phyloP scores from a whole-genome alignment of 2,113 vertebrate species.

The Barnardius zonarius region DNA sequence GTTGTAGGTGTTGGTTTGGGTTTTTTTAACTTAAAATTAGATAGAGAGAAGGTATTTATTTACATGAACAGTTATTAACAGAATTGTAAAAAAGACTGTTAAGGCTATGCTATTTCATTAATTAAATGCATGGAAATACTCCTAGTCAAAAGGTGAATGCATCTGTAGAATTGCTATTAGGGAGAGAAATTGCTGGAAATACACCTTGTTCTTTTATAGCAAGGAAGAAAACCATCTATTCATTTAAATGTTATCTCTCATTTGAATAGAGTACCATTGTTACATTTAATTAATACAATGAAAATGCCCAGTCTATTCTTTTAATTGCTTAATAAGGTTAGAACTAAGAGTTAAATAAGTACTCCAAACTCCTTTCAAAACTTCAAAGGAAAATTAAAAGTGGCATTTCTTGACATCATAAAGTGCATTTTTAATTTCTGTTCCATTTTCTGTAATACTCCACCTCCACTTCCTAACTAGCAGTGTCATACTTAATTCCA shows the following conservation, averaged over 20 bases:
- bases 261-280: neutral
- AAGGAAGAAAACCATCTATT: neutral
- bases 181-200: neutral
- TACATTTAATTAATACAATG: neutral
- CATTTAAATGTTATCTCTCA: neutral
- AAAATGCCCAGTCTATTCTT: neutral
- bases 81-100: neutral
- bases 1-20: fast-evolving
- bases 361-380: neutral
- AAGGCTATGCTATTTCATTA: neutral
- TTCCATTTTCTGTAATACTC: neutral
- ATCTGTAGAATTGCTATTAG: neutral
- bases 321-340: neutral
- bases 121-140: neutral
- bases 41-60: neutral
- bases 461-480: neutral
- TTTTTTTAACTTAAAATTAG: neutral
- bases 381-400: neutral
- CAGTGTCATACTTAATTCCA: neutral
- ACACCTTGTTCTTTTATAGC: neutral
- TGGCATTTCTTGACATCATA: neutral
- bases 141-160: neutral
- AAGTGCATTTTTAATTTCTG: neutral
- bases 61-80: neutral
- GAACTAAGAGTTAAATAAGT: neutral